Conservation (phyloP, 2,888 invertebrate species). For the Metalampra italica region DNA sequence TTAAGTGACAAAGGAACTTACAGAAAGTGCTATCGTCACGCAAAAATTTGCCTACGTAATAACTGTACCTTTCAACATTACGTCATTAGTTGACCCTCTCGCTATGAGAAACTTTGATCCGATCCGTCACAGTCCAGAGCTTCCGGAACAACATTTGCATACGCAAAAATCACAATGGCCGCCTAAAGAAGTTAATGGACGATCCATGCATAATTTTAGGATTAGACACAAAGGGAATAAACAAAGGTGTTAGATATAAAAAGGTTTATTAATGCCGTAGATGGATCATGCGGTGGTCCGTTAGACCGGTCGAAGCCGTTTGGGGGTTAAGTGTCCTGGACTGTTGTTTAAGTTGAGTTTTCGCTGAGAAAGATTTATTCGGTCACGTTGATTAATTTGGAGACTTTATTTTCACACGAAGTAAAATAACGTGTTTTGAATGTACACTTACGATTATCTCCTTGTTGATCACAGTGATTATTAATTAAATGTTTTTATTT, state of each 20-base stretch:
- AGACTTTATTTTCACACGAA: slow-evolving; percentile 3
- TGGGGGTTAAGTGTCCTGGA: slow-evolving; percentile 27
- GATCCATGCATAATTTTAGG: slow-evolving; percentile 59
- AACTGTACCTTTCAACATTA: slow-evolving; percentile 32
- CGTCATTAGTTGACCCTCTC: slow-evolving; percentile 43
- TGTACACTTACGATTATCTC: not conserved
- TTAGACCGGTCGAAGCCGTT: slow-evolving; percentile 55
- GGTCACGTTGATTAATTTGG: slow-evolving; percentile 31
- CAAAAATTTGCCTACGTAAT: slow-evolving; percentile 14
- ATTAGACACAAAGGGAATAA: slow-evolving; percentile 60
- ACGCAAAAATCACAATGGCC: slow-evolving; percentile 67
- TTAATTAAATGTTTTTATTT: too few relatives aligned
- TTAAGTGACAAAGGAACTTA: not conserved
- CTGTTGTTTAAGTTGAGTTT: slow-evolving; percentile 18
- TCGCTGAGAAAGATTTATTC: slow-evolving; percentile 41
- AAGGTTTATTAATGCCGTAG: slow-evolving; percentile 66
- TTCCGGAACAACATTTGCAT: slow-evolving; percentile 57
- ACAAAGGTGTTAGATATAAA: slow-evolving; percentile 59
- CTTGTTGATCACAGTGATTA: too few relatives aligned
- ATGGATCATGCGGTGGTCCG: slow-evolving; percentile 58
- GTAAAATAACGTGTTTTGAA: not conserved
- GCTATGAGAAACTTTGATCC: slow-evolving; percentile 49
- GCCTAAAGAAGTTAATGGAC: slow-evolving; percentile 65
- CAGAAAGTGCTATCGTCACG: slow-evolving; percentile 5
- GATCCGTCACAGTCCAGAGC: slow-evolving; percentile 67